Base-by-base conservation (phyloP, 2,113 vertebrate species). In the Litocranius walleri region DNA sequence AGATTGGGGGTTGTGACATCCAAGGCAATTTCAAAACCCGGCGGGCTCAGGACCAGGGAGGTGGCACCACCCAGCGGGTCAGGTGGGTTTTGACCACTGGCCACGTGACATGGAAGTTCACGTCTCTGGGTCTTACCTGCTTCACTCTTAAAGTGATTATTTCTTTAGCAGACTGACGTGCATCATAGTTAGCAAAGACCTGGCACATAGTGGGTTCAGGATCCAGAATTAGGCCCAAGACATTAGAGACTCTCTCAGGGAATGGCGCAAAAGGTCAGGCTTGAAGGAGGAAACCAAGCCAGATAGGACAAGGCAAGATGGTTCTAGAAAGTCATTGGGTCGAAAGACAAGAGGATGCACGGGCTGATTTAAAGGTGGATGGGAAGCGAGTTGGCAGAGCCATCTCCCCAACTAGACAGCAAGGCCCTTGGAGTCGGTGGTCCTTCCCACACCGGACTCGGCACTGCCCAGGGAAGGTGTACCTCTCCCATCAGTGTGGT, bases 21-120 rank as follows among this genome's bases (percentile, higher is more conserved):
- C 3, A 30, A 54, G 54, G 21, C 17, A 43, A 11, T 25, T 30
- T 64, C 50, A n/a, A 9, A 77, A 16, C 8, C 4, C 7, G 5
- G 25, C 0, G 74, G 82, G 36, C 5, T 77, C n/a, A 62, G 64
- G 67, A 19, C n/a, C 52, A 19, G 45, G 48, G 80, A 62, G n/a
- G 36, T 16, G 1, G n/a, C 17, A 0, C 5, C 19, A 43, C 43
- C 19, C n/a, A 27, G 30, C 0, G 6, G 27, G 36, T 12, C 64
- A 27, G 19, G 29, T 10, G 12, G 52, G 33, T 11, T 27, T 45
- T 8, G 15, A 56, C 40, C 21, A 11, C 40, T 10, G 54, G 62
- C 21, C 48, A 5, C 3, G 0, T 6, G 15, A 45, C 7, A 0
- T 0, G 2, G 62, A 21, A 43, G 80, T 17, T 67, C 50, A 6